Base-by-base conservation (phyloP, 2,113 vertebrate species). In the Trematocara zebra region DNA sequence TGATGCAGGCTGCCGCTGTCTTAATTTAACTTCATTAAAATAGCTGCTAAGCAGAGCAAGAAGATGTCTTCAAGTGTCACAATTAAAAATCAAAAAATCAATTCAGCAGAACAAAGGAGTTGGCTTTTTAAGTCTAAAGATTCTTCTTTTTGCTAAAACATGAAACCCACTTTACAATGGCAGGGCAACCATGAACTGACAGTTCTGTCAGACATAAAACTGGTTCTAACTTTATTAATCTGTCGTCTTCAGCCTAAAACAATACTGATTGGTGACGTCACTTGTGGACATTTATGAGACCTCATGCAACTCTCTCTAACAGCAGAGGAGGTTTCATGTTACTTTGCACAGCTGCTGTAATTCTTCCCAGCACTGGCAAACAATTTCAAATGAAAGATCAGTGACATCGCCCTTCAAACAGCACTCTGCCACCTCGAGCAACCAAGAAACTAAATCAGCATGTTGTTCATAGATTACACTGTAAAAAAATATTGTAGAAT, bases 301-400 rank as follows among this genome's bases (percentile, higher is more conserved):
- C n/a, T 53, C n/a, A 0, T 53, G 51, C 51, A 53, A 0, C 9
- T 44, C 42, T 44, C 12, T 53, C 51, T 20, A 20, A 53, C n/a
- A 3, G 10, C 51, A 20, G n/a, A 53, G 7, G 47, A 49, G n/a
- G n/a, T 53, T 53, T 53, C 5, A 20, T 53, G 51, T 53, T 53
- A 53, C 0, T 20, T 20, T 53, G 9, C 0, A 53, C 51, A 53
- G 9, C 51, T 53, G n/a, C n/a, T 20, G 3, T 20, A 20, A 52
- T 52, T 52, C 51, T 20, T 53, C n/a, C 5, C n/a, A 20, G 51
- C 18, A 53, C 51, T 53, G 51, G n/a, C 51, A 53, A 53, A 52
- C 51, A 52, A n/a, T n/a, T 52, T 53, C 18, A 53, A 52, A 20
- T 52, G 18, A 20, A 20, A 20, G 51, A 0, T 20, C 9, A 20